These are phyloP conservation scores for Gephyroberyx darwinii DNA, from an alignment of 2,797 vertebrate genomes.

Conservation along the genomic window DNA sequence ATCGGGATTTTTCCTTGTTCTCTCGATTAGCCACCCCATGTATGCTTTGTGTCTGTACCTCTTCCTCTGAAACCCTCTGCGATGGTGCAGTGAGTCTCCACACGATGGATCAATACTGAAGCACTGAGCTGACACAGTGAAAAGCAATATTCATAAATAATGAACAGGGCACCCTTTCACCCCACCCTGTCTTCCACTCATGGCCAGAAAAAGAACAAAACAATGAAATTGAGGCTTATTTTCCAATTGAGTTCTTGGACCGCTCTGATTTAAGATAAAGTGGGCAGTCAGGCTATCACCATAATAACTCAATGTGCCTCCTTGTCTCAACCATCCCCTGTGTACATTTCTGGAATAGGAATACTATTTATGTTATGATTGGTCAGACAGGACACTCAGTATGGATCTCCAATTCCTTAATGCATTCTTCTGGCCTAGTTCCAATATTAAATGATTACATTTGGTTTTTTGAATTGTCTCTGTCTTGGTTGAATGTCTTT, in stretches of 20 bases:
- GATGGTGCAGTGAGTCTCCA: conserved; percentile 56
- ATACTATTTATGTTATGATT: background rate
- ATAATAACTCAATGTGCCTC: background rate
- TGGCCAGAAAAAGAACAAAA: conserved; percentile 50
- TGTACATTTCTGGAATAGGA: no score
- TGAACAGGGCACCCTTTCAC: conserved; percentile 72
- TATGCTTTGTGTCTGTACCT: conserved; percentile 27
- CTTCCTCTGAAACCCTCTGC: conserved; percentile 58
- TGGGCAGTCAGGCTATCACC: background rate
- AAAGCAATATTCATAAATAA: conserved; percentile 87
- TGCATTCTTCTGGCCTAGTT: background rate
- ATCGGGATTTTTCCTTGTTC: conserved; percentile 17
- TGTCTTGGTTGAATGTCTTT: conserved; percentile 23
- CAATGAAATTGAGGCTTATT: conserved; percentile 4
- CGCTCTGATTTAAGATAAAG: conserved; percentile 2
- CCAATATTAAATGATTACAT: conserved; percentile 8
- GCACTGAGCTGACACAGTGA: conserved; percentile 78
- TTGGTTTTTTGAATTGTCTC: conserved; percentile 36
- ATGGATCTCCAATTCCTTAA: background rate
- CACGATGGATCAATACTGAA: conserved; percentile 79
- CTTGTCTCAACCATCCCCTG: no score
- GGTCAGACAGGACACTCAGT: no score
- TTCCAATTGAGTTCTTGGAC: background rate
- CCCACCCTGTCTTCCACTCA: conserved; percentile 46
- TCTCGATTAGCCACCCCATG: conserved; percentile 24